Base-by-base conservation (phyloP, 2,888 invertebrate genomes). In the Drosophila sordidapex region DNA sequence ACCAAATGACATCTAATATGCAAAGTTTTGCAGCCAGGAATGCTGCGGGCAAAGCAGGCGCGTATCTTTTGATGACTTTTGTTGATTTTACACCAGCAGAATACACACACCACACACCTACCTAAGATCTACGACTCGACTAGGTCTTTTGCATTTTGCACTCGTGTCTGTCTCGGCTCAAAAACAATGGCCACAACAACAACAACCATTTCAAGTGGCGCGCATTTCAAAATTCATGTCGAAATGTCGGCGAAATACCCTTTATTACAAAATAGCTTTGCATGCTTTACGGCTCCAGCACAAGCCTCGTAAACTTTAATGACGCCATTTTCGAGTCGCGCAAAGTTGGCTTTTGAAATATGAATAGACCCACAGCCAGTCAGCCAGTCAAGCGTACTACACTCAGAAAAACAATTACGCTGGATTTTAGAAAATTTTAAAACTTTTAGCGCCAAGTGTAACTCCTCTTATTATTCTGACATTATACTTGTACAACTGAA, bases 1-100 rank as follows among this genome's bases (percentile, higher is more conserved):
- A 79, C 83, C 89, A 81, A 91, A 90, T 91, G 90, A 89, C 90
- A 91, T 91, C 90, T 91, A 91, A 91, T 91, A 91, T 91, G 91
- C 91, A 91, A 91, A 91, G 91, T 90, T 90, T 90, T 76, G 67
- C 59, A 74, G 38, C 62, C 53, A n/a, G 49, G 46, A 58, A 67
- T 70, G 59, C 53, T 64, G 61, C 56, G 61, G 63, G 40, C 53
- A 63, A 74, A 62, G 56, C 71, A 57, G 71, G 80, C 80, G 86
- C 89, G 81, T 90, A 90, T 88, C 84, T 90, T 86, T 86, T 89
- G 89, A 89, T 90, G 86, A 90, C 90, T 87, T 90, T 90, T 87
- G 85, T 86, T 87, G 90, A 89, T 89, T 86, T 88, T 86, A 89
- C 74, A 71, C 77, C 74, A 74, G 74, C 83, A 81, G 31, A 31